These are phyloP conservation scores for Centropyge bicolor DNA, from an alignment of 2,797 vertebrate genomes.

Conservation along the genomic window DNA sequence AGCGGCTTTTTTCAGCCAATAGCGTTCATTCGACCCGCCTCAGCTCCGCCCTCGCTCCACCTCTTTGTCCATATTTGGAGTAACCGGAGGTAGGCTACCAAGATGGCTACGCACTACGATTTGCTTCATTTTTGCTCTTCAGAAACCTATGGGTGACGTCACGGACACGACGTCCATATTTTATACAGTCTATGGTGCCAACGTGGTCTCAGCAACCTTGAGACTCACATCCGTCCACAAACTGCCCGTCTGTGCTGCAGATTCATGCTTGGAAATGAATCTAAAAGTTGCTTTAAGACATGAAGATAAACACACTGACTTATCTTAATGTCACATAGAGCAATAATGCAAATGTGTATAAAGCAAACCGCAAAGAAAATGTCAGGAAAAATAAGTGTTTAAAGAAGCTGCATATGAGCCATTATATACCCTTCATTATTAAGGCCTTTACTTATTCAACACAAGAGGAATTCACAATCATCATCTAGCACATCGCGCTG, in stretches of 20 bases:
- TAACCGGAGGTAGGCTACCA: no score
- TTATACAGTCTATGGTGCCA: no score
- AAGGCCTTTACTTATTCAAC: not conserved
- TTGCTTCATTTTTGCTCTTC: no score
- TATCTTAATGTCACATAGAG: not conserved
- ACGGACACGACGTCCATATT: no score
- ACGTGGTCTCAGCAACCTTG: not conserved
- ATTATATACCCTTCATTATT: not conserved
- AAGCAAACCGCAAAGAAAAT: not conserved
- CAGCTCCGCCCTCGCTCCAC: no score
- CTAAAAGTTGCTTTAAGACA: not conserved
- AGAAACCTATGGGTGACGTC: no score
- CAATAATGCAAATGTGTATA: not conserved
- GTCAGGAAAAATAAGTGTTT: no score
- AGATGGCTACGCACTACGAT: no score
- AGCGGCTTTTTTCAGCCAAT: no score
- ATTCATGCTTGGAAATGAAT: not conserved
- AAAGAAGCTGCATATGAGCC: no score
- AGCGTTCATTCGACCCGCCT: no score
- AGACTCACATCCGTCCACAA: not conserved
- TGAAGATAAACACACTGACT: not conserved
- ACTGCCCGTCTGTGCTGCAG: not conserved
- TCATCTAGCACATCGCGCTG: not conserved
- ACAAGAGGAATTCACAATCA: not conserved
- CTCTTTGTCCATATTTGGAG: no score